Base-by-base conservation (phyloP, 2,113 vertebrate species). In the Seriola rivoliana region DNA sequence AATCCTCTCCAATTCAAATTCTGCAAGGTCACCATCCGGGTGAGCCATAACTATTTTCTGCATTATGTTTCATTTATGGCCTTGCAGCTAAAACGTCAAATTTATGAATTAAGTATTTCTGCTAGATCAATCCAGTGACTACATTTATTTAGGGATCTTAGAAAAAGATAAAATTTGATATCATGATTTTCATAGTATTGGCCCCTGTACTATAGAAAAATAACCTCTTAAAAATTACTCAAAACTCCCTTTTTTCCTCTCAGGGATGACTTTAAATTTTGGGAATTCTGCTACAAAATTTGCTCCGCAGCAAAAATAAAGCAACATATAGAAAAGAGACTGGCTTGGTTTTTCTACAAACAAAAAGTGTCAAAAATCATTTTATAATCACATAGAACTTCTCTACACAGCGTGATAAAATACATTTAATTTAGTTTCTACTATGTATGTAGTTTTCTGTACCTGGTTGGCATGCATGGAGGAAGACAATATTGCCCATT, bases 51-150 rank as follows among this genome's bases (percentile, higher is more conserved):
- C 78, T 55, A 68, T 80, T 75, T 74, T 65, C 70, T 57, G 36
- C 75, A 54, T 69, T 58, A 85, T 89, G 60, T 72, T 91, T 86
- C 5, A 85, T 89, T 79, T 72, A 92, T 85, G 62, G 70, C 46
- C 34, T 12, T 63, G 59, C 25, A 16, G 48, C 19, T 32, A 70
- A 81, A 81, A 78, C 64, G 50, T 74, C 34, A 81, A n/a, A 71
- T 65, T 23, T 29, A 54, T 80, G 59, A 84, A 78, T 74, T 57
- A 65, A 34, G 34, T 38, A 80, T 71, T 48, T 64, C 34, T 44
- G 57, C 63, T 2, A 42, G 38, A 63, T 64, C 66, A 71, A n/a
- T 63, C 4, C 5, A 19, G 14, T 44, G 60, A 63, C n/a, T n/a
- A 67, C 14, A 64, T 67, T 62, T 74, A 42, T 63, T 44, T 42